Conservation (phyloP, 2,797 vertebrate genomes). For the Cyclura pinguis region DNA sequence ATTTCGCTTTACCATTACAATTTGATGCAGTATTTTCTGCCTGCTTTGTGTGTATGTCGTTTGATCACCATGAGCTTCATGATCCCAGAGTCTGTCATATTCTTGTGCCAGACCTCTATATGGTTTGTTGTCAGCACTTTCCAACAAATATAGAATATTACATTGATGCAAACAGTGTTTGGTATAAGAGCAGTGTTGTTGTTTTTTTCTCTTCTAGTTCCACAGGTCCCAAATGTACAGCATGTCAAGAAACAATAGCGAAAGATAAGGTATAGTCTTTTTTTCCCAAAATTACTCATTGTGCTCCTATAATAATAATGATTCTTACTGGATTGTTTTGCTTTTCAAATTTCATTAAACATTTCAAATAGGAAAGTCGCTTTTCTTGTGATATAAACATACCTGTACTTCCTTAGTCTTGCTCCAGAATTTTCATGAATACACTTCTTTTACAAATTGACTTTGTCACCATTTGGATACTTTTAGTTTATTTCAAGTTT, state of each 20-base stretch:
- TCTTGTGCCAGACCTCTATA: background rate
- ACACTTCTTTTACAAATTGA: background rate
- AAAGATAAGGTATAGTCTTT: conserved; percentile 83
- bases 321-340: background rate
- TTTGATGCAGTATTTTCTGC: background rate
- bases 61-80: background rate
- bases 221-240: conserved; percentile 81
- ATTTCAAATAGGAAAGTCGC: background rate
- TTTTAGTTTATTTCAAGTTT: background rate
- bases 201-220: conserved; percentile 73
- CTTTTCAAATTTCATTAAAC: conserved; percentile 19
- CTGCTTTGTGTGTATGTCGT: background rate
- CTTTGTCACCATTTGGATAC: background rate
- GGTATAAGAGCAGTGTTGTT: conserved; percentile 7
- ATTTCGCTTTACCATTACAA: background rate
- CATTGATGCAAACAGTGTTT: background rate
- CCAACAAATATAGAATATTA: background rate
- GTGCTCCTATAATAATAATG: background rate
- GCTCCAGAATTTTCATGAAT: background rate
- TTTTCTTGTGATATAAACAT: background rate
- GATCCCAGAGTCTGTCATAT: background rate
- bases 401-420: background rate
- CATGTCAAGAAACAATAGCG: conserved; percentile 83
- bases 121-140: background rate
- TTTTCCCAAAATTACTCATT: conserved; percentile 10